These are phyloP conservation scores for Cygnus olor DNA, from an alignment of 2,797 vertebrate species.

Conservation along the genomic window DNA sequence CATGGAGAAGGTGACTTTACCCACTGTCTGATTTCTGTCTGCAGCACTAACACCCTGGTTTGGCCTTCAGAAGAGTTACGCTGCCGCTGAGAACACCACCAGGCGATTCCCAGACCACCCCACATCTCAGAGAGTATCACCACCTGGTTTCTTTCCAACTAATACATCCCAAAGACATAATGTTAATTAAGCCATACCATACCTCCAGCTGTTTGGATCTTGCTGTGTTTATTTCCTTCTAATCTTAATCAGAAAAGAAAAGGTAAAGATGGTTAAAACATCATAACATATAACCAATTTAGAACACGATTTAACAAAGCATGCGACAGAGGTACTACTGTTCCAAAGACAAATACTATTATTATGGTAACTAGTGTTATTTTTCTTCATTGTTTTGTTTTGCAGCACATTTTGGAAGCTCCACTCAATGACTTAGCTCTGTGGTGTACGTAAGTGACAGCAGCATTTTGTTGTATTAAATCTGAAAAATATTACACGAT, in stretches of 20 bases:
- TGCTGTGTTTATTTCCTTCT: slow-evolving; percentile 64
- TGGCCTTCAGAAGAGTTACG: background rate
- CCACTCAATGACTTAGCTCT: background rate
- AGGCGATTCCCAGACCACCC: background rate
- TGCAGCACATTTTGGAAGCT: slow-evolving; percentile 4
- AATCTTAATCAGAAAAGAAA: slow-evolving; percentile 77
- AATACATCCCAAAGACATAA: background rate
- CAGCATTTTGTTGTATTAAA: slow-evolving; percentile 4
- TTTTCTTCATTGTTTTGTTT: background rate
- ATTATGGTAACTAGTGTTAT: background rate
- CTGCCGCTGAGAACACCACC: background rate
- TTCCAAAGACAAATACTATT: background rate
- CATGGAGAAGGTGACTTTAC: background rate
- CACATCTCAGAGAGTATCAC: background rate
- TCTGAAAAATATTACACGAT: background rate
- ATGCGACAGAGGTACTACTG: background rate
- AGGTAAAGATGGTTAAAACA: slow-evolving; percentile 31
- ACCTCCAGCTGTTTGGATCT: slow-evolving; percentile 69
- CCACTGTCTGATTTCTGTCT: background rate
- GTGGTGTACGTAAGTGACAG: background rate
- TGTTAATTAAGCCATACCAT: slow-evolving; percentile 50
- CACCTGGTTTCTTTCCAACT: background rate
- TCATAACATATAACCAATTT: background rate
- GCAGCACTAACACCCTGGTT: background rate
- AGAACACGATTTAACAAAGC: background rate